phyloP scores from a whole-genome alignment of 2,113 vertebrate species.

The Eolophus roseicapilla region DNA sequence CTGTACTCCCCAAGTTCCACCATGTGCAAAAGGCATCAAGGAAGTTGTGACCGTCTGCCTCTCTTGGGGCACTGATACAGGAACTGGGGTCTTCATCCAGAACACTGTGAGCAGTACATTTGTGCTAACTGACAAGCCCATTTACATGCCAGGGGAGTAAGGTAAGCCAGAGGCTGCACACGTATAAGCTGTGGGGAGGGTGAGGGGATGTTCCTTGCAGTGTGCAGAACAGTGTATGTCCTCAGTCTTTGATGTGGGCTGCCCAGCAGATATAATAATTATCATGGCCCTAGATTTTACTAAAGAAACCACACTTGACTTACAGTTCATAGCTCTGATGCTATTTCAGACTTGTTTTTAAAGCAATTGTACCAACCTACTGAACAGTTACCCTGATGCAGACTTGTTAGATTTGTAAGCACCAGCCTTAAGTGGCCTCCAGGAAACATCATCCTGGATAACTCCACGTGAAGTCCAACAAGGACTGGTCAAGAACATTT shows the following conservation, averaged over 20 bases:
- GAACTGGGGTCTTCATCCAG: slow-evolving; percentile 23
- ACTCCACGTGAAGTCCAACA: background rate
- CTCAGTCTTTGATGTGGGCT: background rate
- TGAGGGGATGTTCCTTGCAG: background rate
- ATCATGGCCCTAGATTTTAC: background rate
- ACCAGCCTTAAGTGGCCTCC: background rate
- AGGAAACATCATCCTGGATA: background rate
- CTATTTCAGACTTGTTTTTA: background rate
- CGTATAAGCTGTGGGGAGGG: background rate
- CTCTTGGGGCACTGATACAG: background rate
- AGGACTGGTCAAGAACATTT: background rate
- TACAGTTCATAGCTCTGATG: background rate
- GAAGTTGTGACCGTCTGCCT: background rate
- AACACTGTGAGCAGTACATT: background rate
- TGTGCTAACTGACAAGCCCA: slow-evolving; percentile 34
- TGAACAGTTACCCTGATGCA: background rate
- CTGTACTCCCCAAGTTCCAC: no score
- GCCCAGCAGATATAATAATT: background rate
- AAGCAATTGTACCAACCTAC: background rate
- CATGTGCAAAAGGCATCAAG: background rate
- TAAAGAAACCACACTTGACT: background rate
- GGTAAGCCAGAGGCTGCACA: background rate
- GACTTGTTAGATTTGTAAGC: background rate
- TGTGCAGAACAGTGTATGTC: background rate
- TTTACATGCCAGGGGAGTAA: background rate